Evolutionary conservation across 2,113 vertebrate species (phyloP).

Genomic region (Pithys albifrons): DNA sequence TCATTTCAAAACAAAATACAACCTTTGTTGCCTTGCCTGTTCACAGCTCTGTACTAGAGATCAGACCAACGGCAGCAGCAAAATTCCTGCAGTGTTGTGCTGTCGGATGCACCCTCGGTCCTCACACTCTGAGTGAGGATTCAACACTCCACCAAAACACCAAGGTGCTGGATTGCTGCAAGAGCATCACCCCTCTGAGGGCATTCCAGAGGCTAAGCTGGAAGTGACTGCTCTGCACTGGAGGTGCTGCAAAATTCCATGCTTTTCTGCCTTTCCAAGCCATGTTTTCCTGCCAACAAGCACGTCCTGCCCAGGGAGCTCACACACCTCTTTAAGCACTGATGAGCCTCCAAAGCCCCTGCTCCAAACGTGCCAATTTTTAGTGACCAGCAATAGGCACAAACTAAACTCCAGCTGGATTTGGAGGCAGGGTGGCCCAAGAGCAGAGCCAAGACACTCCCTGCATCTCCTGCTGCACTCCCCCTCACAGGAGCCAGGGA

Average conservation of each 20-base stretch:
- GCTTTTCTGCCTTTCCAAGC: not conserved
- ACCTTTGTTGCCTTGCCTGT: not conserved
- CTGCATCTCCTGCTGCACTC: not conserved
- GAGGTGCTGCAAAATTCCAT: not conserved
- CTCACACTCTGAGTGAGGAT: not conserved
- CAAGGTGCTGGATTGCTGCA: not conserved
- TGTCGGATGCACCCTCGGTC: too few species aligned
- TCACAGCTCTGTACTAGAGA: not conserved
- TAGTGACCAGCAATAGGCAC: too few species aligned
- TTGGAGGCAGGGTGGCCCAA: not conserved
- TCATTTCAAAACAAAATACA: not conserved
- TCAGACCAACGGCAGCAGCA: not conserved
- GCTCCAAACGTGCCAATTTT: not conserved
- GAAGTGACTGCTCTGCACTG: rapidly evolving
- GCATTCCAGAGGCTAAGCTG: rapidly evolving
- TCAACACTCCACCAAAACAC: not conserved
- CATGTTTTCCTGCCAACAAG: not conserved
- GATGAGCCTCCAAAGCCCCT: not conserved
- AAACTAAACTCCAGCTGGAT: not conserved
- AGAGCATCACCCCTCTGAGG: not conserved
- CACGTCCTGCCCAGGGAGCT: not conserved
- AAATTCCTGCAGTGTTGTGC: rapidly evolving
- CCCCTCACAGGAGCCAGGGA: not conserved
- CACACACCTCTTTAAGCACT: not conserved
- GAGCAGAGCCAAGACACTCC: not conserved